Conservation (phyloP, 2,888 invertebrate genomes). For the Opisthograptis luteolata region DNA sequence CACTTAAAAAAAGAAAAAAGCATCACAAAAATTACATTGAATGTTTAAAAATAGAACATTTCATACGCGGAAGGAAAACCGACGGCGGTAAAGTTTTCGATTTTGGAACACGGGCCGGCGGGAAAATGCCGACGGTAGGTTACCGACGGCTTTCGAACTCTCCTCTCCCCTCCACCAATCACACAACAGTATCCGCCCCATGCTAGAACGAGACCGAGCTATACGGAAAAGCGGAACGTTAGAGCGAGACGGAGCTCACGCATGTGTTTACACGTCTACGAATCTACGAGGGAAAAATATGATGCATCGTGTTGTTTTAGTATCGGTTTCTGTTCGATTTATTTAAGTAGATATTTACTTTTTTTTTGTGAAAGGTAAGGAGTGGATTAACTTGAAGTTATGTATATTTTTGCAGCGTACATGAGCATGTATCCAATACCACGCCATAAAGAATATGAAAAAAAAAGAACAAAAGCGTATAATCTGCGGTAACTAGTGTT, state of each 20-base stretch:
- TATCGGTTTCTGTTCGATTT: slow-evolving; percentile 78
- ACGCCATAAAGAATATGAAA: neutral
- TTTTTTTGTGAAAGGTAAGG: slow-evolving; percentile 64
- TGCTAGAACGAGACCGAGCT: slow-evolving; percentile 46
- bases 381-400: slow-evolving; percentile 55
- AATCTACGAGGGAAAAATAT: slow-evolving; percentile 81
- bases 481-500: neutral
- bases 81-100: slow-evolving; percentile 55
- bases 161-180: slow-evolving; percentile 78
- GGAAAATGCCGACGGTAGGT: slow-evolving; percentile 79
- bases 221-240: slow-evolving; percentile 57
- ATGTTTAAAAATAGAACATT: slow-evolving; percentile 24
- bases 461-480: neutral
- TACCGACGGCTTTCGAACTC: slow-evolving; percentile 70
- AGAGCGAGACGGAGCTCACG: slow-evolving; percentile 57
- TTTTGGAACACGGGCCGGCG: slow-evolving; percentile 72
- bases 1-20: slow-evolving; percentile 9
- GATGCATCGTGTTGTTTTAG: slow-evolving; percentile 82
- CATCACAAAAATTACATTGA: slow-evolving; percentile 5
- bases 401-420: slow-evolving; percentile 25
- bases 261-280: slow-evolving; percentile 71
- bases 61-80: slow-evolving; percentile 22
- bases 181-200: slow-evolving; percentile 71
- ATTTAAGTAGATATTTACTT: slow-evolving; percentile 64
- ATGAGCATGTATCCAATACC: neutral